phyloP scores from a whole-genome alignment of 2,797 vertebrate genomes.

The Cirrhinus mrigala region DNA sequence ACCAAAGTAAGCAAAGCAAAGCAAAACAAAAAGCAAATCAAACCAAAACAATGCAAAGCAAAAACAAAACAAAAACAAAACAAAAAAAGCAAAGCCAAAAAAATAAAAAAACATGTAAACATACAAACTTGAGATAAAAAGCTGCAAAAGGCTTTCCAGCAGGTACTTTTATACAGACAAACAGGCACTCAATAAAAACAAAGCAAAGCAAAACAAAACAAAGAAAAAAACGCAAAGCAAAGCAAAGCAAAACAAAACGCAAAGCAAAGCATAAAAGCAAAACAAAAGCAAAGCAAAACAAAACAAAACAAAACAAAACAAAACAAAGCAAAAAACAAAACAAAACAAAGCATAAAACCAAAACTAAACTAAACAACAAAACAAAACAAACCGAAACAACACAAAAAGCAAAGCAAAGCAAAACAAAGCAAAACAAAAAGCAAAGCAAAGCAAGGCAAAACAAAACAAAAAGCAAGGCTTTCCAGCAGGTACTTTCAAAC shows the following conservation, averaged over 20 bases:
- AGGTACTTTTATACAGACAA: no score
- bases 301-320: neutral
- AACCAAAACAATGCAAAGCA: no score
- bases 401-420: neutral
- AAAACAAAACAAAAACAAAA: no score
- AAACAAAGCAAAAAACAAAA: neutral
- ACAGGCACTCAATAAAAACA: neutral
- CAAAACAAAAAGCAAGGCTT: no score
- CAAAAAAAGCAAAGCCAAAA: no score
- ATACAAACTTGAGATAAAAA: no score
- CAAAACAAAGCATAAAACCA: neutral
- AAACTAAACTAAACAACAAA: neutral
- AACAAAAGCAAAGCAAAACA: no score
- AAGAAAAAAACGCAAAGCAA: neutral
- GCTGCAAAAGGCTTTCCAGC: no score
- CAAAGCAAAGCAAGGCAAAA: neutral
- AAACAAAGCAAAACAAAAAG: no score
- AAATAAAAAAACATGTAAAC: no score
- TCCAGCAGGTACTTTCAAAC: no score
- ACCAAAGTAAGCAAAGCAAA: neutral
- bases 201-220: neutral
- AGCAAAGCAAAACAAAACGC: neutral
- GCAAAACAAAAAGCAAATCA: neutral
- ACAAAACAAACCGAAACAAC: neutral
- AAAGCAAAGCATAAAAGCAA: no score